Base-by-base conservation (phyloP, 1,140 invertebrate species). In the Aphidius ervi region DNA sequence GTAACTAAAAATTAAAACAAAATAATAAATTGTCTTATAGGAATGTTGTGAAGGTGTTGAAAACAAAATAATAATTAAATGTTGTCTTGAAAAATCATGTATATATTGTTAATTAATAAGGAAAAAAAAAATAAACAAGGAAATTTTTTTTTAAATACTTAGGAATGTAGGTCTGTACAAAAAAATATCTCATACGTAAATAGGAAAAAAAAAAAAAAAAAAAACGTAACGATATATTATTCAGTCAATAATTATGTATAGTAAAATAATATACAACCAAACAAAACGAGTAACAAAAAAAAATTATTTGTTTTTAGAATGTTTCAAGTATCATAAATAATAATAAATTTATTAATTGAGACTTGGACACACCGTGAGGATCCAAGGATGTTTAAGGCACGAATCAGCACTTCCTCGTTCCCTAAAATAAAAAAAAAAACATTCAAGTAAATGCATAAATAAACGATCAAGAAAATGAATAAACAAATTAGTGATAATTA, bases 341-440 rank as follows among this genome's bases (percentile, higher is more conserved):
- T 54, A 65, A 64, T 59, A 68, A 23, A 49, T 70, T 56, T 62
- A 71, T 61, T 70, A 68, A 66, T 70, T 46, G 52, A 74, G 68
- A 71, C 69, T 72, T 63, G 69, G 74, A 78, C 77, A 75, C 72
- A 82, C 80, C 75, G 75, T 76, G 68, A 79, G 76, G 68, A 88
- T 87, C 87, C 87, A 88, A 10, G 86, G 83, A 81, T 88, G 86
- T 63, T 81, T 75, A 56, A 88, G 77, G 72, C 85, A 87, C 58
- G 86, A 82, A 61, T 83, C 74, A 43, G 85, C 83, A 62, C 81
- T 86, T 46, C 83, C 79, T 65, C 87, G 75, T 76, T 85, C 82
- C 67, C 84, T 84, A 66, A 63, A 16, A 16, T 16, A 16, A 71
- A 70, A 59, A 63, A 7, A 50, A 10, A 8, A 54, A 41, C 41